Evolutionary conservation across 1,140 invertebrate species (phyloP), one percentile per base, ranked within the genome.

Genomic region (Paraescarpia echinospica): DNA sequence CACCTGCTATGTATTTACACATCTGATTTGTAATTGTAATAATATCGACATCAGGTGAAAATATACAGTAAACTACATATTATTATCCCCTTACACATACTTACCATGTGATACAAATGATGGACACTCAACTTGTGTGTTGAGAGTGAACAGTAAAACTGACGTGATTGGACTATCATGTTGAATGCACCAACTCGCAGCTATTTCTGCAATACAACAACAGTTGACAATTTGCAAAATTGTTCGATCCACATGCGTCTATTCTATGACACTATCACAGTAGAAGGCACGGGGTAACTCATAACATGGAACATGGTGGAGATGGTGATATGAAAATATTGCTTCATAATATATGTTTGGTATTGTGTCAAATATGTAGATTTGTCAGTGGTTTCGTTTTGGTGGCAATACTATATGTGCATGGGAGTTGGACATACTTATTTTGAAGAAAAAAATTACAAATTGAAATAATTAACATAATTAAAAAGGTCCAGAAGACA

Each of bases 141-240:
- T 94, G 22, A 93, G 93, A 14, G 95, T 93, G 95, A 97, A 97
- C 91, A 97, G 95, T 91, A 95, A 95, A 0, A 97, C 95, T 93
- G 96, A 96, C 8, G 97, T 96, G 35, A 98, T 96, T 91, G 97
- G 97, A 94, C 97, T 97, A 93, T 97, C 97, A 94, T 97, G 97
- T 94, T 96, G 95, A 33, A 97, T 95, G 33, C 95, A 96, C 96
- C 97, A 97, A 90, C 94, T 96, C 92, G 96, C 95, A 14, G 96
- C 92, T 48, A 97, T 95, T 94, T 96, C 95, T 90, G 27, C 35
- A 34, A 34, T n/a, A n/a, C n/a, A 90, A 90, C 59, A 77, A 77
- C 59, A 77, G 12, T 27, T 31, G 2, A 77, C 18, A 77, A 77
- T 77, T 1, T 27, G 14, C 27, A 12, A 14, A 77, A 27, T 77